Conservation (phyloP, 2,888 invertebrate species). For the Cephus runcator region DNA sequence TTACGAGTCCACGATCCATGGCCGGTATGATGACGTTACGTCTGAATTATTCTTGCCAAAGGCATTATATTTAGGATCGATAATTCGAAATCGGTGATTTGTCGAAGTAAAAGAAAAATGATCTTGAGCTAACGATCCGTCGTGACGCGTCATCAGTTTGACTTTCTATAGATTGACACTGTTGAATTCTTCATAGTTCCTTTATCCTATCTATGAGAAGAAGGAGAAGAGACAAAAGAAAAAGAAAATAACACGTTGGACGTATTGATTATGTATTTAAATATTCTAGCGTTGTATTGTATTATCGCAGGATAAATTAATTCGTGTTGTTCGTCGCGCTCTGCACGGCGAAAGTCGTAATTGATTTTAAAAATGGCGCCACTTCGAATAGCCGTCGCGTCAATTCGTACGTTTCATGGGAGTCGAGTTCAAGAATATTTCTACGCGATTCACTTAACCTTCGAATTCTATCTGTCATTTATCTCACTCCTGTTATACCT, state of each 20-base stretch:
- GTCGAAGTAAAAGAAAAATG: not conserved
- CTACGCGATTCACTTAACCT: not conserved
- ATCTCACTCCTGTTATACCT: not conserved
- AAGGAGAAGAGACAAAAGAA: not conserved
- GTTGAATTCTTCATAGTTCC: conserved; percentile 47
- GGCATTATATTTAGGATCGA: not conserved
- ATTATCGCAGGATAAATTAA: conserved; percentile 29
- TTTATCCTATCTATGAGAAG: conserved; percentile 37
- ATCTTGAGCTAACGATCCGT: conserved; percentile 4
- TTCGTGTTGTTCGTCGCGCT: conserved; percentile 22
- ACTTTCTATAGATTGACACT: conserved; percentile 29
- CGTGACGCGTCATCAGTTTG: not conserved
- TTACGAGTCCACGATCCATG: not conserved
- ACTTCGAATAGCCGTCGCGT: not conserved
- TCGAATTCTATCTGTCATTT: not conserved
- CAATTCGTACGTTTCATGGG: not conserved
- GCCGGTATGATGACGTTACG: not conserved
- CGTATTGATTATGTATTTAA: conserved; percentile 35
- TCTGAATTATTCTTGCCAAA: not conserved
- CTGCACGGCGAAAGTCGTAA: conserved; percentile 2
- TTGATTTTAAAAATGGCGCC: conserved; percentile 9
- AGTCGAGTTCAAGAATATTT: not conserved
- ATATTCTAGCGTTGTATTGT: conserved; percentile 33
- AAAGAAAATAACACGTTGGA: conserved; percentile 26
- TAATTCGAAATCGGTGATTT: not conserved